Evolutionary conservation across 2,113 vertebrate species (phyloP), one percentile per base, ranked within the genome.

Genomic region (Zosterops japonicus): DNA sequence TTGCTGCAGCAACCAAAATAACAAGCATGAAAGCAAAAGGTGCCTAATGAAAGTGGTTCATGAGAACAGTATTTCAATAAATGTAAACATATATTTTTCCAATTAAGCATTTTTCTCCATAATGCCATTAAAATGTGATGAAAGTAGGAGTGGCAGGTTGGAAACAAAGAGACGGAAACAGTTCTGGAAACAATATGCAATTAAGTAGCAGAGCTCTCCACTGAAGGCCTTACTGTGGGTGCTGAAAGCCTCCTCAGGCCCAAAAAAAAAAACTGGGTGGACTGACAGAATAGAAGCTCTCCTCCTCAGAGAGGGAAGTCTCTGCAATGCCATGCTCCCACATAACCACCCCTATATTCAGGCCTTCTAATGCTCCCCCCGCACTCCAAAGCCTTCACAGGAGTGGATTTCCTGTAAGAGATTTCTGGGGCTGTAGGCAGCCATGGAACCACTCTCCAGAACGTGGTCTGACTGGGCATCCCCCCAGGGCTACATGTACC

Each of bases 401-500:
- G 33, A 70, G 36, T 15, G 23, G 31, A 60, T 70, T 47, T 75
- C 18, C 47, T 74, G 1, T 42, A 27, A 59, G 42, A 79, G 28
- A 49, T 29, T 61, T 42, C 55, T 3, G 2, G 64, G 69, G 53
- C 56, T 83, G 41, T 1, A 56, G 84, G 85, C 36, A 71, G 61
- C 68, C 78, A n/a, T 0, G 0, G 68, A 44, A 83, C 35, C 25
- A 35, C 29, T 49, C n/a, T 12, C n/a, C 70, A 21, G 0, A 28
- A n/a, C 0, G 0, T 4, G 22, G 25, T 33, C 19, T 57, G 81
- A 53, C 75, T 39, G 61, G 36, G 47, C 82, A 68, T 6, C 5
- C 28, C 53, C 41, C 20, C 49, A 14, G 35, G 22, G 44, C 59
- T 52, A 41, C 72, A 84, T 19, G 35, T 22, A 71, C 33, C 71